A percentile compares a stretch with the other conserved stretches of the same genome.
Evolutionary conservation across 53 echinoderm and acorn worm genomes (phyloP).

Genomic region (Antedon mediterranea): DNA sequence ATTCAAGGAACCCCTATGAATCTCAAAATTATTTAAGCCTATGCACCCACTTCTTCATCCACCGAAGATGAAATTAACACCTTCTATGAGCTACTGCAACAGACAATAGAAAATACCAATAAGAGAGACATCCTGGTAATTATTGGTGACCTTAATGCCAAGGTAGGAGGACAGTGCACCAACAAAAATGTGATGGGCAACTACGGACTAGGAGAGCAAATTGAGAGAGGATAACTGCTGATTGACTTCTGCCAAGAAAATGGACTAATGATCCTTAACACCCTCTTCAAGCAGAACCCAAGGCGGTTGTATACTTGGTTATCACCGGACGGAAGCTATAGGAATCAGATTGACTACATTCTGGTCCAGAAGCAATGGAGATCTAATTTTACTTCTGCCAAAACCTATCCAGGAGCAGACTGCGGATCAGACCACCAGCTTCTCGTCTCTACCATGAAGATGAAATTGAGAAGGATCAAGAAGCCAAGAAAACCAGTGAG

Average conservation of each 20-base stretch:
- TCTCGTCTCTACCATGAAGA: too few relatives aligned
- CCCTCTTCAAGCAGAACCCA: conserved; percentile 14
- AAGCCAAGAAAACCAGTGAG: background rate
- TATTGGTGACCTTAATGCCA: conserved; percentile 16
- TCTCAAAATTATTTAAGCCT: too few relatives aligned
- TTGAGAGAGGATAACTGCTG: conserved; percentile 17
- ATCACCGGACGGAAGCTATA: background rate
- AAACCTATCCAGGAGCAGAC: background rate
- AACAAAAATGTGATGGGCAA: background rate
- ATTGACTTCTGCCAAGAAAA: conserved; percentile 15
- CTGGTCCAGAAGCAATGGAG: conserved; percentile 7
- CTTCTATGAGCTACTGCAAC: conserved; percentile 6
- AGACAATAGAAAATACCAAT: conserved; percentile 2
- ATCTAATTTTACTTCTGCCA: too few relatives aligned
- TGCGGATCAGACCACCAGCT: conserved; percentile 15
- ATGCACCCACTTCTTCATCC: background rate
- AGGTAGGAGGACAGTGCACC: background rate
- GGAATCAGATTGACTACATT: conserved; percentile 26
- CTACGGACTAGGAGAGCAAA: conserved; percentile 13
- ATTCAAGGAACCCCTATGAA: too few relatives aligned
- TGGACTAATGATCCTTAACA: conserved; percentile 14
- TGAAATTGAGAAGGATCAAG: background rate
- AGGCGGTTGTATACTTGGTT: conserved; percentile 23
- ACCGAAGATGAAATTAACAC: background rate
- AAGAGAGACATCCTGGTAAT: conserved; percentile 8